A percentile compares a stretch with the other conserved stretches of the same genome.
Conservation (phyloP, 2,113 vertebrate genomes). For the Scophthalmus maximus region DNA sequence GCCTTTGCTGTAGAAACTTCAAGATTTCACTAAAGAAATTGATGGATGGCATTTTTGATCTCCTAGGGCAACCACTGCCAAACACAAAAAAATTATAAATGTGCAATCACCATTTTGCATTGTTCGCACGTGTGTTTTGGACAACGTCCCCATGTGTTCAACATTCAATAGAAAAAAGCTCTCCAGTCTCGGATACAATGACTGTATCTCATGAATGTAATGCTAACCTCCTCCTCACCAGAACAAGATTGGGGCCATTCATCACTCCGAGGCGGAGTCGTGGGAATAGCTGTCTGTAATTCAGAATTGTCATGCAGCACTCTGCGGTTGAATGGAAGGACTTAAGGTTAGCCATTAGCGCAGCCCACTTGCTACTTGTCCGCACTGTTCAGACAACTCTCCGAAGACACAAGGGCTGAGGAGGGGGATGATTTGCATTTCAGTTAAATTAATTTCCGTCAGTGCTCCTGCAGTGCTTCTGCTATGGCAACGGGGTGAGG, state of each 20-base stretch:
- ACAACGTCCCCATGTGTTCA: conserved; percentile 32
- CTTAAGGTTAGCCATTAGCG: conserved; percentile 57
- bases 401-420: conserved; percentile 33
- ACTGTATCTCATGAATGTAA: conserved; percentile 49
- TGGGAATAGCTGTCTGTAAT: conserved; percentile 64
- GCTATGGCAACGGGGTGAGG: background rate
- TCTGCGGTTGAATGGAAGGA: conserved; percentile 48
- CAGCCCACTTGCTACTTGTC: conserved; percentile 35
- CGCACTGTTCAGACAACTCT: conserved; percentile 46
- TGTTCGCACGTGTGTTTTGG: background rate
- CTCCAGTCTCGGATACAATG: conserved; percentile 37
- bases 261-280: conserved; percentile 52
- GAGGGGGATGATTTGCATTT: conserved; percentile 37
- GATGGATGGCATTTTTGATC: background rate
- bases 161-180: conserved; percentile 31
- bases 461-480: conserved; percentile 16
- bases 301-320: conserved; percentile 50
- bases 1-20: background rate
- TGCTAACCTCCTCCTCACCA: conserved; percentile 28
- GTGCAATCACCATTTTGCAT: background rate
- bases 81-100: conserved; percentile 1
- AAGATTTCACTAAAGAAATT: background rate
- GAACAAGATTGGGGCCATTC: conserved; percentile 63
- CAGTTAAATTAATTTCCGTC: conserved; percentile 38
- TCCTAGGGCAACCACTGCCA: background rate